Base-by-base conservation (phyloP, 2,113 vertebrate genomes). In the Hyperoodon ampullatus region DNA sequence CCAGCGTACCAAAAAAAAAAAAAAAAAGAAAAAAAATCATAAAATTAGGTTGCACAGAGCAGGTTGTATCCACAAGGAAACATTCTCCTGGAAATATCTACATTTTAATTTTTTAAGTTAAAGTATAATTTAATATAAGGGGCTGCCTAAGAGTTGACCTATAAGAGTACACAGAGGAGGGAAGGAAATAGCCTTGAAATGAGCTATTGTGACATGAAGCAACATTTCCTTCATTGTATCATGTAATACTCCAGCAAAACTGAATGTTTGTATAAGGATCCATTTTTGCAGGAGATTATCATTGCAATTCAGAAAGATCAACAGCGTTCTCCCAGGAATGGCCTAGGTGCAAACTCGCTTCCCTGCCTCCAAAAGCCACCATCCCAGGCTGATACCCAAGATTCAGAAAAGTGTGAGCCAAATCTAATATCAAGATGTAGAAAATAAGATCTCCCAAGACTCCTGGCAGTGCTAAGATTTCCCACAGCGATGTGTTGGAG, bases 151-250 rank as follows among this genome's bases (percentile, higher is more conserved):
- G 19, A 35, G 28, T 44, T 23, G 15, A 24, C 42, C 4, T 18
- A 21, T 10, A 33, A 50, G 33, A 50, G 10, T 7, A 28, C 8
- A 30, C 5, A 28, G 63, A 44, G 63, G 23, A 71, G 4, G 18
- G n/a, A 12, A 13, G 18, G 30, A 65, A 63, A 35, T 44, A 28
- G 28, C 19, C 8, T 11, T 13, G 28, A 23, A 55, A 12, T 14
- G n/a, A 81, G n/a, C 3, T 3, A 0, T 12, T 0, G 21, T 53
- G 26, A 2, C 24, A 9, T 0, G 18, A 18, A 68, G 24, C 9
- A 3, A 1, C 19, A 1, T 26, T 21, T 33, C 19, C 9, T 68
- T 61, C 50, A 10, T 21, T 19, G 8, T 4, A 6, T 12, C 19
- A 4, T 0, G 0, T 0, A 12, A 6, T 26, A 42, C 18, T 42